phyloP scores from a whole-genome alignment of 2,888 invertebrate genomes.

The Euplagia quadripunctaria region DNA sequence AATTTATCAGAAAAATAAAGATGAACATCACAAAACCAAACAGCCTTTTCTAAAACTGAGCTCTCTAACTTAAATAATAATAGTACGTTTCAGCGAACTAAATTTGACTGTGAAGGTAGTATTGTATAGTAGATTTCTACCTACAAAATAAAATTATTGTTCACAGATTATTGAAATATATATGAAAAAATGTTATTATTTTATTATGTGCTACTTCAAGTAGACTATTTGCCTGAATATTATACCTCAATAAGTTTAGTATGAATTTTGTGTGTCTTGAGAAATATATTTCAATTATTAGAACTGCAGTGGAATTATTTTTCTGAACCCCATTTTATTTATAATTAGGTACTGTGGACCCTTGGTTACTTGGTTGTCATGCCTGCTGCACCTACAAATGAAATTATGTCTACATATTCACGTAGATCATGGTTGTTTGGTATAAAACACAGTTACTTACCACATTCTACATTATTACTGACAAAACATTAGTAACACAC shows the following conservation, averaged over 20 bases:
- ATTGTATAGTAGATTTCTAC: constrained; percentile 51
- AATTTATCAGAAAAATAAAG: constrained; percentile 48
- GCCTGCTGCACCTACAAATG: background rate
- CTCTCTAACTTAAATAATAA: constrained; percentile 72
- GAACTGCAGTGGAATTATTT: constrained; percentile 70
- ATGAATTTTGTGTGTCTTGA: constrained; percentile 82
- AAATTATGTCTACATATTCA: background rate
- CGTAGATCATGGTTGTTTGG: too few species aligned
- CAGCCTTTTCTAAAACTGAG: constrained; percentile 64
- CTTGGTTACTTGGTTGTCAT: background rate
- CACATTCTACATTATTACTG: background rate
- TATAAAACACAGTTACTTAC: too few species aligned
- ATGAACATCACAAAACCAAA: constrained; percentile 67
- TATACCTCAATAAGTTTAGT: constrained; percentile 86
- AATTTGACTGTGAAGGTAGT: constrained; percentile 61
- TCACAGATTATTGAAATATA: constrained; percentile 64
- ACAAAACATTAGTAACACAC: background rate
- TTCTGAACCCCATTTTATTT: constrained; percentile 20
- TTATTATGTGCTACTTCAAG: constrained; percentile 75
- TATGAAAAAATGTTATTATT: constrained; percentile 71
- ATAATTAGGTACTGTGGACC: background rate
- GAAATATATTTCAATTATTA: constrained; percentile 81
- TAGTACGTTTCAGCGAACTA: constrained; percentile 70
- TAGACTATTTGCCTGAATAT: constrained; percentile 82
- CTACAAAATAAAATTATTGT: constrained; percentile 62